Conservation (phyloP, 1,140 invertebrate genomes). For the Drosophila suzukii region DNA sequence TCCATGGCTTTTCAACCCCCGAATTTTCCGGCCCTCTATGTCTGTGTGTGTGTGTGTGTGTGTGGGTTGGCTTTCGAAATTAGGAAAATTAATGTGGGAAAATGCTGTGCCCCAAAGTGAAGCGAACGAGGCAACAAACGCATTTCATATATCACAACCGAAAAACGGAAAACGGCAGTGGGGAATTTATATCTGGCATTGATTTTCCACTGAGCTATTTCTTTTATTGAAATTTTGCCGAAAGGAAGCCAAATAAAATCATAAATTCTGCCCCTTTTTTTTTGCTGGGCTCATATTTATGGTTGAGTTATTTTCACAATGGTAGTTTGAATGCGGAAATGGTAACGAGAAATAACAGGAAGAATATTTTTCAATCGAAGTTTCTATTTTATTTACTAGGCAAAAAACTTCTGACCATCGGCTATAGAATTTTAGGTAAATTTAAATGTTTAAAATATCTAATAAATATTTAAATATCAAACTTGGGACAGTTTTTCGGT, state of each 20-base stretch:
- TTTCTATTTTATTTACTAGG: background rate
- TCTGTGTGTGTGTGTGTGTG: slow-evolving; percentile 16
- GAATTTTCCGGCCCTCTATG: background rate
- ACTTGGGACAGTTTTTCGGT: too few relatives aligned
- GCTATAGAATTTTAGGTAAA: background rate
- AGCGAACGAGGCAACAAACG: slow-evolving; percentile 56
- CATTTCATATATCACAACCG: slow-evolving; percentile 65
- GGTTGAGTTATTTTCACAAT: slow-evolving; percentile 18
- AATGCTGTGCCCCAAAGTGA: slow-evolving; percentile 70
- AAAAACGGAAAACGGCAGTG: background rate
- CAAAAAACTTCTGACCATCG: background rate
- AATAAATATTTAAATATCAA: too few relatives aligned
- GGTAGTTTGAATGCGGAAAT: slow-evolving; percentile 25
- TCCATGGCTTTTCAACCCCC: background rate
- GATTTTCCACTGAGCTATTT: slow-evolving; percentile 46
- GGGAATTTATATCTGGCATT: slow-evolving; percentile 36
- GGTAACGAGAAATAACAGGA: slow-evolving; percentile 38
- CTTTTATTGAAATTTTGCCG: slow-evolving; percentile 25
- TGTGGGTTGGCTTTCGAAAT: slow-evolving; percentile 70
- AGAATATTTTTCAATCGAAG: slow-evolving; percentile 18
- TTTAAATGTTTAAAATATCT: too few relatives aligned
- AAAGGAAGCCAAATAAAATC: slow-evolving; percentile 39
- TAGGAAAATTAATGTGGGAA: slow-evolving; percentile 84
- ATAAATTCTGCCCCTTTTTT: slow-evolving; percentile 17
- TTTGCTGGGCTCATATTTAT: slow-evolving; percentile 25